Conservation (phyloP, 2,113 vertebrate genomes). For the Echinops telfairi region DNA sequence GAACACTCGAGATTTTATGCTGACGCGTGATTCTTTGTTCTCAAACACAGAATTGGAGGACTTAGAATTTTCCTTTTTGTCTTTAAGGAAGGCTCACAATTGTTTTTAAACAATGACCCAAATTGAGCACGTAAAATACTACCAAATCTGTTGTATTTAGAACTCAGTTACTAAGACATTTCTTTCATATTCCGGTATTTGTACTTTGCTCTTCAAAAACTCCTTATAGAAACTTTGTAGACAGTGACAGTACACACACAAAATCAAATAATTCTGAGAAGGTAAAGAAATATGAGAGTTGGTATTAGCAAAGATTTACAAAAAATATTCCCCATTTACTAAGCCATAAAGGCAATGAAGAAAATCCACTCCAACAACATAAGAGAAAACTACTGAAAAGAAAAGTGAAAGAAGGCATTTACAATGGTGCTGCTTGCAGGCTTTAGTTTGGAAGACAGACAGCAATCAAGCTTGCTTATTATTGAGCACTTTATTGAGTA, state of each 20-base stretch:
- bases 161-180: slow-evolving; percentile 33
- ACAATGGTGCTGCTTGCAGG: neutral
- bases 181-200: slow-evolving; percentile 40
- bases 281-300: slow-evolving; percentile 29
- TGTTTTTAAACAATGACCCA: slow-evolving; percentile 24
- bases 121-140: slow-evolving; percentile 22
- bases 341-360: slow-evolving; percentile 42
- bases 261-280: slow-evolving; percentile 59
- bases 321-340: slow-evolving; percentile 48
- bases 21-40: slow-evolving; percentile 51
- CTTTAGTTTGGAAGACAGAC: slow-evolving; percentile 33
- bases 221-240: slow-evolving; percentile 5
- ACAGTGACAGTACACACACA: slow-evolving; percentile 7
- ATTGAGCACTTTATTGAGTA: slow-evolving; percentile 17
- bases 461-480: slow-evolving; percentile 22
- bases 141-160: slow-evolving; percentile 27
- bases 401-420: slow-evolving; percentile 7
- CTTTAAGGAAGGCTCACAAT: slow-evolving; percentile 53
- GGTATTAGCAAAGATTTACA: slow-evolving; percentile 24
- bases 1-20: slow-evolving; percentile 52
- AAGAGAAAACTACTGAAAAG: slow-evolving; percentile 39
- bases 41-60: slow-evolving; percentile 53
- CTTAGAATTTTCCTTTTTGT: slow-evolving; percentile 10
- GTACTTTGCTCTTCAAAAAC: slow-evolving; percentile 53
- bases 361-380: neutral